phyloP scores from a whole-genome alignment of 2,797 vertebrate species.

The Ptychadena robeensis region DNA sequence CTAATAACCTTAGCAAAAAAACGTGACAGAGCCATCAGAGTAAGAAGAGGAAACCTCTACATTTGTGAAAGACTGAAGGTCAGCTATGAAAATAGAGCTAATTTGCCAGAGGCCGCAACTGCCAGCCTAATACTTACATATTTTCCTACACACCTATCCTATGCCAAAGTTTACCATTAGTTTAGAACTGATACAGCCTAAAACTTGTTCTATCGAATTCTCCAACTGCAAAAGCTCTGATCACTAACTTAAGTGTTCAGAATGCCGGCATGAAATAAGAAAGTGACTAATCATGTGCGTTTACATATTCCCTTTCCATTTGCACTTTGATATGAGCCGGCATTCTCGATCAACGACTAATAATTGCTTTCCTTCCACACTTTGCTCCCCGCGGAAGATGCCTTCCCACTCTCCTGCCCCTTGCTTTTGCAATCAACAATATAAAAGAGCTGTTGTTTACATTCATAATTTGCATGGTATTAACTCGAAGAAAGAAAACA shows the following conservation, averaged over 20 bases:
- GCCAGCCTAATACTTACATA: too few relatives aligned
- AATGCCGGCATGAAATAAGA: conserved; percentile 33
- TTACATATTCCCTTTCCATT: conserved; percentile 62
- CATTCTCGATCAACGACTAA: conserved; percentile 53
- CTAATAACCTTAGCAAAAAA: too few relatives aligned
- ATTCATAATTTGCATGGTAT: conserved; percentile 60
- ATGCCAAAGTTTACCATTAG: neutral
- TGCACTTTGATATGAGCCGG: conserved; percentile 55
- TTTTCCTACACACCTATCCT: neutral
- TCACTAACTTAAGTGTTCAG: conserved; percentile 49
- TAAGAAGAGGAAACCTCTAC: too few relatives aligned
- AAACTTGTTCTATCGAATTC: neutral
- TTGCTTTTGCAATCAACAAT: conserved; percentile 32
- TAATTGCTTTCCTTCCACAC: conserved; percentile 60
- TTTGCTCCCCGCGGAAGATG: conserved; percentile 56
- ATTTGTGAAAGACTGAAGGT: too few relatives aligned
- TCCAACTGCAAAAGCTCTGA: conserved; percentile 23
- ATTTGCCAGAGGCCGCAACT: too few relatives aligned
- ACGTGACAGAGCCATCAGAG: too few relatives aligned
- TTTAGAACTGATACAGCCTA: neutral
- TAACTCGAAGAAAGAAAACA: conserved; percentile 46
- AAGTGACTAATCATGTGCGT: conserved; percentile 54
- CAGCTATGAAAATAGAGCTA: too few relatives aligned
- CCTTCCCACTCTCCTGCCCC: conserved; percentile 39
- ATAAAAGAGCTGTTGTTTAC: conserved; percentile 53